These are phyloP conservation scores for Nomada goodeniana DNA, from an alignment of 2,888 invertebrate genomes.

Conservation along the genomic window DNA sequence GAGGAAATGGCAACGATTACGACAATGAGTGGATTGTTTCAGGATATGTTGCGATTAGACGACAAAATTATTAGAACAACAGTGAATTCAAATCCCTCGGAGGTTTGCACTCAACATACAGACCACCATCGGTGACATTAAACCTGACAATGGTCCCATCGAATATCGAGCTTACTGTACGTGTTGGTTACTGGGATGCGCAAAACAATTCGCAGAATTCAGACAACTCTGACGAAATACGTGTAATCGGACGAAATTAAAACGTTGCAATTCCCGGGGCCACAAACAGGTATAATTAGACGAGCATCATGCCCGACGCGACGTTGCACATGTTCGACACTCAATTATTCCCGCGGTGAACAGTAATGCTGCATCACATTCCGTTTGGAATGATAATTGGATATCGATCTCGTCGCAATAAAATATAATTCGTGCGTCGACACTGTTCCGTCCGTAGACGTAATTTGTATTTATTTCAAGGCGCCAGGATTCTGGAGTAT, in stretches of 20 bases:
- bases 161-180: conserved; percentile 11
- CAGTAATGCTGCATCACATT: conserved; percentile 37
- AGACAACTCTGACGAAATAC: conserved; percentile 30
- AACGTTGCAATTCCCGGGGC: conserved; percentile 41
- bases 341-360: conserved; percentile 39
- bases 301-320: conserved; percentile 31
- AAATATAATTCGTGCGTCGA: conserved; percentile 28
- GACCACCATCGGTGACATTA: not conserved
- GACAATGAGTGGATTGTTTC: too few species aligned
- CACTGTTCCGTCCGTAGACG: too few species aligned
- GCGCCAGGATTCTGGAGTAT: too few species aligned
- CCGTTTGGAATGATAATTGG: conserved; percentile 40
- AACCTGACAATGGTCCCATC: conserved; percentile 17
- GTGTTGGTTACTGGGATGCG: conserved; percentile 12
- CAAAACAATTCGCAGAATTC: conserved; percentile 39
- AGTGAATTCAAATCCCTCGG: not conserved
- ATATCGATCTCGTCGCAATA: conserved; percentile 51
- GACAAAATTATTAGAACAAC: too few species aligned
- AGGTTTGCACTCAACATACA: conserved; percentile 1
- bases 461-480: too few species aligned
- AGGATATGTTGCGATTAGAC: too few species aligned
- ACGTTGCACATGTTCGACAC: conserved; percentile 41
- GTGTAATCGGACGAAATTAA: conserved; percentile 48
- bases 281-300: conserved; percentile 47
- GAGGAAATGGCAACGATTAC: too few species aligned